Evolutionary conservation across 2,888 invertebrate species (phyloP).

Genomic region (Agonopterix alstromeriana): DNA sequence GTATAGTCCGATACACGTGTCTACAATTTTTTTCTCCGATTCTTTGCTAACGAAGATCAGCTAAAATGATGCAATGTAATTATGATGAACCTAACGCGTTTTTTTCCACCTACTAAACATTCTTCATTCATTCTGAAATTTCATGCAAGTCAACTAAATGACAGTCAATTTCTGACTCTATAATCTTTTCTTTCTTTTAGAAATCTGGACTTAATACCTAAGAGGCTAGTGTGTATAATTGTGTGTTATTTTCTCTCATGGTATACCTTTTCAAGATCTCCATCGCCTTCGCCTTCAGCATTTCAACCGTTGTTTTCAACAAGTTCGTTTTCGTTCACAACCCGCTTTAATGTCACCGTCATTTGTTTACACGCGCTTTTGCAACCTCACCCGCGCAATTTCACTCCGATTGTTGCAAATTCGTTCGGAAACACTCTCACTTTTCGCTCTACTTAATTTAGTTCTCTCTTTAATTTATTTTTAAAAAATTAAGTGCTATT

Average conservation of each 20-base stretch:
- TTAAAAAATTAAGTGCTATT: constrained; percentile 15
- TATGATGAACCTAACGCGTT: too few relatives aligned
- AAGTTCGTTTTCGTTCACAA: constrained; percentile 1
- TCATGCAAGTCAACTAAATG: too few relatives aligned
- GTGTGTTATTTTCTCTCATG: neutral
- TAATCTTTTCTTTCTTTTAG: too few relatives aligned
- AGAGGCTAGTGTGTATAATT: neutral
- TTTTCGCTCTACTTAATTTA: constrained; percentile 7
- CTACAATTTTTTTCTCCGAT: too few relatives aligned
- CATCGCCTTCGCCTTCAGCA: constrained; percentile 39
- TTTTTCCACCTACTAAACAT: too few relatives aligned
- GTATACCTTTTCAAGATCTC: constrained; percentile 45
- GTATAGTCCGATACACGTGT: too few relatives aligned
- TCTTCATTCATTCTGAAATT: too few relatives aligned
- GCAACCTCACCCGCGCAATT: constrained; percentile 1
- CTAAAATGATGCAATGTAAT: too few relatives aligned
- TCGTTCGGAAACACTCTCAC: constrained; percentile 10
- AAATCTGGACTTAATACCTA: neutral
- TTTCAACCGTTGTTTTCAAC: constrained; percentile 20
- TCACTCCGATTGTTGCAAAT: neutral
- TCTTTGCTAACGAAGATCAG: too few relatives aligned
- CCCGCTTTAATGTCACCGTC: constrained; percentile 4
- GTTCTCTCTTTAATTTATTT: constrained; percentile 14
- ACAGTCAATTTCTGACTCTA: too few relatives aligned
- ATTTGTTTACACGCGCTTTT: neutral